phyloP scores from a whole-genome alignment of 2,888 invertebrate species.

The Cheilosia variabilis region DNA sequence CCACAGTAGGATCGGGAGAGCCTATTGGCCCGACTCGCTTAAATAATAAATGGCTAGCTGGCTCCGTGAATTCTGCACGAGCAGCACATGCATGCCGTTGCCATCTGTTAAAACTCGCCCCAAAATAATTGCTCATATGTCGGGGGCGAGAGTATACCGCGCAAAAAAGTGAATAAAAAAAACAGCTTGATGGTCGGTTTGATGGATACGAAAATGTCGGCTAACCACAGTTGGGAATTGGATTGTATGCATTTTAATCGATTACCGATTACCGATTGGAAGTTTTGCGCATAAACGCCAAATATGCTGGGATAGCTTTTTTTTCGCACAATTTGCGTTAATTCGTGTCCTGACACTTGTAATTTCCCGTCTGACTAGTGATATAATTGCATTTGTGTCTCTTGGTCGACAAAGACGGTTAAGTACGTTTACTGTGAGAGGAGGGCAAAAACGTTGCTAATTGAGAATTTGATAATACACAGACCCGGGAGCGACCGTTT shows the following conservation, averaged over 20 bases:
- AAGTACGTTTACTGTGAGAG: slow-evolving; percentile 4
- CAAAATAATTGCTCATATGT: slow-evolving; percentile 62
- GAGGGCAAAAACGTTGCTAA: slow-evolving; percentile 21
- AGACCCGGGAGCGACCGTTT: background rate
- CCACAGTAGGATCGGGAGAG: background rate
- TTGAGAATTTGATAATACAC: slow-evolving; percentile 39
- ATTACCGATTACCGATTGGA: slow-evolving; percentile 61
- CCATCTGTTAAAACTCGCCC: slow-evolving; percentile 48
- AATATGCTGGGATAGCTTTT: slow-evolving; percentile 34
- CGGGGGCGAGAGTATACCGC: background rate
- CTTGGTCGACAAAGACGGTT: background rate
- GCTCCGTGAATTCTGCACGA: slow-evolving; percentile 43
- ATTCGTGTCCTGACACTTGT: slow-evolving; percentile 50
- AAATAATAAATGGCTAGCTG: slow-evolving; percentile 63
- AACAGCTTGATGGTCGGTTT: slow-evolving; percentile 65
- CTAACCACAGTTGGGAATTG: slow-evolving; percentile 64
- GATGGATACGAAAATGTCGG: slow-evolving; percentile 68
- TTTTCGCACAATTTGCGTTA: slow-evolving; percentile 49
- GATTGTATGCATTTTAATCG: slow-evolving; percentile 64
- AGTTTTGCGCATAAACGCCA: slow-evolving; percentile 34
- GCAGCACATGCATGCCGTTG: slow-evolving; percentile 44
- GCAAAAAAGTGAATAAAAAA: slow-evolving; percentile 21
- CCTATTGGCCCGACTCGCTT: slow-evolving; percentile 30
- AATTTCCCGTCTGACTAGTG: slow-evolving; percentile 2
- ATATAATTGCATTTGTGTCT: slow-evolving; percentile 40